Conservation (phyloP, 2,888 invertebrate species). For the Macaria notata region DNA sequence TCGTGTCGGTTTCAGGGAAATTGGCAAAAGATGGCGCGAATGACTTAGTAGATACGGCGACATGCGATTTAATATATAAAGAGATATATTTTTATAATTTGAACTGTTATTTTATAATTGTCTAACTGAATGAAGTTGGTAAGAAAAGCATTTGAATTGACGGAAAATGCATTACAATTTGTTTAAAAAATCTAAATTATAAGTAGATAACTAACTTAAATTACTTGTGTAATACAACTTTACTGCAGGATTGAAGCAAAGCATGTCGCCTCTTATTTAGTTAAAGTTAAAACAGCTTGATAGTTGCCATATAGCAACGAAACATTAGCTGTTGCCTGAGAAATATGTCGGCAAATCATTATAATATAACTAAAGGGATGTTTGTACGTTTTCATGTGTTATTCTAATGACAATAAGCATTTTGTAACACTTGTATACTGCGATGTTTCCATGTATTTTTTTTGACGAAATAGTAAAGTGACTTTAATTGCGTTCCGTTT, state of each 20-base stretch:
- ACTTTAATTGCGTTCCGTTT: too few species aligned
- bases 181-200: too few species aligned
- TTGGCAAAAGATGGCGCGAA: slow-evolving; percentile 45
- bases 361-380: too few species aligned
- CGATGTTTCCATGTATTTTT: too few species aligned
- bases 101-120: too few species aligned
- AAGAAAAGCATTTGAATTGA: too few species aligned
- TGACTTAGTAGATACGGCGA: slow-evolving; percentile 16
- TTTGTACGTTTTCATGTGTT: slow-evolving; percentile 26
- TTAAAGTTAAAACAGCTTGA: slow-evolving; percentile 19
- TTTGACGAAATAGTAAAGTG: too few species aligned
- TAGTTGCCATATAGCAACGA: slow-evolving; percentile 22
- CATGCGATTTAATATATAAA: slow-evolving; percentile 24
- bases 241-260: slow-evolving; percentile 8
- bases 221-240: too few species aligned
- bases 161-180: too few species aligned
- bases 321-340: slow-evolving; percentile 39
- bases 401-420: slow-evolving; percentile 73
- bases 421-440: slow-evolving; percentile 39
- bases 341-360: slow-evolving; percentile 22
- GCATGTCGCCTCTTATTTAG: slow-evolving; percentile 11
- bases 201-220: too few species aligned
- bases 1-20: slow-evolving; percentile 52
- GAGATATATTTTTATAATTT: too few species aligned
- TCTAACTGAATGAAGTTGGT: too few species aligned